Conservation (phyloP, 2,797 vertebrate genomes). For the Pantherophis vulpinus region DNA sequence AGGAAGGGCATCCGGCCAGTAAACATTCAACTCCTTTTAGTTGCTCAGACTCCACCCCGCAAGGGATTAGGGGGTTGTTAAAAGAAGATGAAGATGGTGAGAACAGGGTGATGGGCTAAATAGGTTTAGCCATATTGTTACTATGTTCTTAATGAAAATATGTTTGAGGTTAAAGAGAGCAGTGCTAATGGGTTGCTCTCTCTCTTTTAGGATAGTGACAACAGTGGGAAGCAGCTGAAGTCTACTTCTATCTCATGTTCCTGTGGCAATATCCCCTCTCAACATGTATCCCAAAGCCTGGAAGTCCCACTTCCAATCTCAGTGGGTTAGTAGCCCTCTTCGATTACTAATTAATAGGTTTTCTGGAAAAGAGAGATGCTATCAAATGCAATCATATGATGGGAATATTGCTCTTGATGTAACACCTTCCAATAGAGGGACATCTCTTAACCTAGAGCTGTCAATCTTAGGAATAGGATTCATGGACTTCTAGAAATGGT, state of each 20-base stretch:
- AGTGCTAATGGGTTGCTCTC: too few species aligned
- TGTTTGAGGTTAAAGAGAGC: background rate
- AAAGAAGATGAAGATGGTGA: background rate
- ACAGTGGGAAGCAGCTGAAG: constrained; percentile 68
- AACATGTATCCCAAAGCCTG: constrained; percentile 68
- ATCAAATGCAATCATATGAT: too few species aligned
- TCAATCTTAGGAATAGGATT: background rate
- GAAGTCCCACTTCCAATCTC: constrained; percentile 68
- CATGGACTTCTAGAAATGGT: background rate
- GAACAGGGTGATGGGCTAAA: background rate
- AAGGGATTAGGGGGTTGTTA: too few species aligned
- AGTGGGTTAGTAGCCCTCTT: constrained; percentile 71
- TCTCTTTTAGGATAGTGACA: constrained; percentile 65
- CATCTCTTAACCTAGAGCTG: background rate
- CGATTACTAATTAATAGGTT: background rate
- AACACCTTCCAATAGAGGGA: background rate
- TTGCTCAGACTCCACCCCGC: too few species aligned
- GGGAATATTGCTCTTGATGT: background rate
- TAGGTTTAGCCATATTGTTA: background rate
- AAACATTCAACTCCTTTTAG: too few species aligned
- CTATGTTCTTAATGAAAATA: background rate
- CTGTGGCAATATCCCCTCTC: constrained; percentile 69
- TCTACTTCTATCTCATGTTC: constrained; percentile 79
- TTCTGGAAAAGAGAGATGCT: background rate
- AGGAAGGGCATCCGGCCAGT: too few species aligned